These are phyloP conservation scores for Pangasius djambal DNA, from an alignment of 2,797 vertebrate genomes.

Conservation along the genomic window DNA sequence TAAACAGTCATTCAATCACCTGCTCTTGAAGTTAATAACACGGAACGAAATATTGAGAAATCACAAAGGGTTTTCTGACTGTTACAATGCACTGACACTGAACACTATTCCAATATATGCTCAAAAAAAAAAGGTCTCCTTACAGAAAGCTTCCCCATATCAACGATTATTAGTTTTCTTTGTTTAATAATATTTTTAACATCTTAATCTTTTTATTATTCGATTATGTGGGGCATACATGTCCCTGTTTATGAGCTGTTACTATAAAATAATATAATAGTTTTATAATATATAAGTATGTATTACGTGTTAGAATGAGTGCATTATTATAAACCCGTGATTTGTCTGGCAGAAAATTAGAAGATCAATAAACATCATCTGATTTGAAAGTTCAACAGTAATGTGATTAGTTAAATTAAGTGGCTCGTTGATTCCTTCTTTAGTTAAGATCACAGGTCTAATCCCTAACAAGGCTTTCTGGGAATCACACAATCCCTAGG, in stretches of 20 bases:
- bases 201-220: not conserved
- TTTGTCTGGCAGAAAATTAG: not conserved
- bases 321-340: not conserved
- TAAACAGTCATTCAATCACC: not conserved
- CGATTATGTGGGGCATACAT: not conserved
- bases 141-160: not conserved
- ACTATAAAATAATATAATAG: too few relatives aligned
- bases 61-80: not conserved
- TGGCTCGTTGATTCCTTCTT: conserved; percentile 7
- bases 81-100: too few relatives aligned
- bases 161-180: not conserved
- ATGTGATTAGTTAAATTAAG: conserved; percentile 3
- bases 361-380: not conserved
- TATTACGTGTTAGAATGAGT: not conserved
- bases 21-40: not conserved
- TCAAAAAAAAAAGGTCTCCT: not conserved
- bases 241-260: too few relatives aligned
- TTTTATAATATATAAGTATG: too few relatives aligned
- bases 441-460: conserved; percentile 19
- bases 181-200: not conserved
- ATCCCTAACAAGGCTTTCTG: conserved; percentile 30
- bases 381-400: not conserved
- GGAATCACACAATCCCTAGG: conserved; percentile 27
- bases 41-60: not conserved
- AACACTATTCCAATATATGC: not conserved